These are phyloP conservation scores for Subacronicta megacephala DNA, from an alignment of 2,888 invertebrate genomes.

Conservation along the genomic window DNA sequence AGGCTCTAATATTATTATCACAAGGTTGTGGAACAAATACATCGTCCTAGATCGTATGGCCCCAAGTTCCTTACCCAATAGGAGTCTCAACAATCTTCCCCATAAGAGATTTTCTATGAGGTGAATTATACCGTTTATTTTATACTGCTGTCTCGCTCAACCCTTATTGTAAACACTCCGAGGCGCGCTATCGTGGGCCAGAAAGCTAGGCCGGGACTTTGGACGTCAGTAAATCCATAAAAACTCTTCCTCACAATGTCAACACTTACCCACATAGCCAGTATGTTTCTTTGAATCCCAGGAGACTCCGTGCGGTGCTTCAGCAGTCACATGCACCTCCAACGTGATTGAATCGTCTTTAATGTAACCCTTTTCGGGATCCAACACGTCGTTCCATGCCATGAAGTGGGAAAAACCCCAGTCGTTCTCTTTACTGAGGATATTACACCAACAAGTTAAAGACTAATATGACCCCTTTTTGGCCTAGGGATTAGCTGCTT, in stretches of 20 bases:
- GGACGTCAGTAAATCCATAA: conserved; percentile 14
- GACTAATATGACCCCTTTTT: no score
- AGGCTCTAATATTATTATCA: no score
- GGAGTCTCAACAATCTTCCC: no score
- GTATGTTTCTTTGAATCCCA: conserved; percentile 99
- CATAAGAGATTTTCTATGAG: neutral
- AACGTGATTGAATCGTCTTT: conserved; percentile 97
- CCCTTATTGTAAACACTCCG: neutral
- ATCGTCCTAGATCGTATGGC: neutral
- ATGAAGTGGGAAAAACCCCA: conserved; percentile 99
- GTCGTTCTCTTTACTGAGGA: conserved; percentile 92
- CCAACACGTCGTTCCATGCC: conserved; percentile 97
- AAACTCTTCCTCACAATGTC: neutral
- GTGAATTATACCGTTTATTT: conserved; percentile 1
- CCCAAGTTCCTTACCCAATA: neutral
- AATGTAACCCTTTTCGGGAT: conserved; percentile 97
- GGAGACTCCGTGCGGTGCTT: conserved; percentile 97
- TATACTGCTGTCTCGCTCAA: neutral
- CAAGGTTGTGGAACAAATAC: neutral
- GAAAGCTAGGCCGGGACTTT: neutral
- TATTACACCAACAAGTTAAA: neutral
- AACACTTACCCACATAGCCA: conserved; percentile 90
- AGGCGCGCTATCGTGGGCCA: neutral
- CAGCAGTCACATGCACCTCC: conserved; percentile 96
- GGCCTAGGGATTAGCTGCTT: no score